phyloP scores from a whole-genome alignment of 1,140 invertebrate species.

The Carcinoscorpius rotundicauda region DNA sequence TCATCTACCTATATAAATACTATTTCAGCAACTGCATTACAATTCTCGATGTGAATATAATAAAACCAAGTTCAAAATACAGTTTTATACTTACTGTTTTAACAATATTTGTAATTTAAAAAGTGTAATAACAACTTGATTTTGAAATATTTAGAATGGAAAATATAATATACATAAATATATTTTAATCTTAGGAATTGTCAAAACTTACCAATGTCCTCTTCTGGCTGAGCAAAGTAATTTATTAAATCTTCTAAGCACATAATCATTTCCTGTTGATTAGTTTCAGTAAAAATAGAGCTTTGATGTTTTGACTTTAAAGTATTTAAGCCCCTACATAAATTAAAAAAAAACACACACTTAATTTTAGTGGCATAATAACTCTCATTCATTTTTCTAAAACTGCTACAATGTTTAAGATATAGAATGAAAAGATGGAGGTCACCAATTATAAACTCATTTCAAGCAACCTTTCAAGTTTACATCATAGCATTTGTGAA shows the following conservation, averaged over 20 bases:
- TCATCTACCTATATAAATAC: too few species aligned
- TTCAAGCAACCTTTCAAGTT: too few species aligned
- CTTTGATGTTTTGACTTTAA: slow-evolving; percentile 57
- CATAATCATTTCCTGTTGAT: slow-evolving; percentile 93
- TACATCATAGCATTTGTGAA: too few species aligned
- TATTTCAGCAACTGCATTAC: too few species aligned
- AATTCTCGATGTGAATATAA: too few species aligned
- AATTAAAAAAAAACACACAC: slow-evolving; percentile 5
- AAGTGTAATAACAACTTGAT: too few species aligned
- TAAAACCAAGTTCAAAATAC: too few species aligned
- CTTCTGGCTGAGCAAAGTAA: slow-evolving; percentile 96
- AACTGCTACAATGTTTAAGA: too few species aligned
- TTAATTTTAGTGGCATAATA: neutral
- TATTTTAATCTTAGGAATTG: neutral
- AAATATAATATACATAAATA: slow-evolving; percentile 2
- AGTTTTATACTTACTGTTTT: too few species aligned
- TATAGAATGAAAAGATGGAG: too few species aligned
- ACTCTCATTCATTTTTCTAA: neutral
- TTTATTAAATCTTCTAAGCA: slow-evolving; percentile 98
- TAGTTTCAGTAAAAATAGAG: slow-evolving; percentile 58
- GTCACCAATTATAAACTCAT: too few species aligned
- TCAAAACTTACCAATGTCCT: slow-evolving; percentile 76
- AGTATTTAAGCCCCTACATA: slow-evolving; percentile 76
- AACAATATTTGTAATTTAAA: too few species aligned
- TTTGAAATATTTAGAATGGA: slow-evolving; percentile 4